phyloP scores from a whole-genome alignment of 1,140 invertebrate genomes.

The Proales similis region DNA sequence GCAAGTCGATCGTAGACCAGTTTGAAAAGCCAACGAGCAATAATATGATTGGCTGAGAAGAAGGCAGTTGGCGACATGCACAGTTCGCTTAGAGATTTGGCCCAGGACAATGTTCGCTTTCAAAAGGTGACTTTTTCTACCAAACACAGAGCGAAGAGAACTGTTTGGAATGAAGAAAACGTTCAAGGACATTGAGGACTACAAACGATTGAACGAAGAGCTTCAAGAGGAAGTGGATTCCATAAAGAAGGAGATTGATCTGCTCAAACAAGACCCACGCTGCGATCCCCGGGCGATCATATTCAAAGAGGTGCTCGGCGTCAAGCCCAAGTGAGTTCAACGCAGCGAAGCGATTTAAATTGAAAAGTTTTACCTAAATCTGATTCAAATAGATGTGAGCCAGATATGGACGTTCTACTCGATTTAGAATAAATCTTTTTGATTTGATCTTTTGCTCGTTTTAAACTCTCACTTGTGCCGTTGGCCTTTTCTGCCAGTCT shows the following conservation, averaged over 20 bases:
- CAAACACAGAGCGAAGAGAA: background rate
- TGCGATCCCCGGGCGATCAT: background rate
- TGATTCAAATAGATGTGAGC: constrained; percentile 12
- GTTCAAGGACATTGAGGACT: constrained; percentile 20
- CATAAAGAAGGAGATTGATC: background rate
- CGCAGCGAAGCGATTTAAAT: background rate
- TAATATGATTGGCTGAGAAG: background rate
- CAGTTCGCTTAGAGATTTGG: constrained; percentile 28
- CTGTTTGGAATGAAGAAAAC: background rate
- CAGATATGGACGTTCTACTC: constrained; percentile 30
- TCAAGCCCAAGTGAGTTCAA: constrained; percentile 2
- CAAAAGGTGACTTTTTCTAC: constrained; percentile 25
- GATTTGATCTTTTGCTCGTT: no score
- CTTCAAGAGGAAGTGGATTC: background rate
- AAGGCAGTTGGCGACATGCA: constrained; percentile 32
- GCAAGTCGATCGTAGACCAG: background rate
- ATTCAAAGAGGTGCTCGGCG: constrained; percentile 6
- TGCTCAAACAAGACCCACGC: background rate
- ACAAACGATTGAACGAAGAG: constrained; percentile 10
- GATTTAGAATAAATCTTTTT: constrained; percentile 22
- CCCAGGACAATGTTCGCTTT: constrained; percentile 9
- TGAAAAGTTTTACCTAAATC: background rate
- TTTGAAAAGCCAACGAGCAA: background rate
- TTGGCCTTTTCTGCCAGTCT: no score
- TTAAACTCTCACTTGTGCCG: no score